Evolutionary conservation across 2,797 vertebrate genomes (phyloP), one percentile per base, ranked within the genome.

Genomic region (Lithobates sylvaticus): DNA sequence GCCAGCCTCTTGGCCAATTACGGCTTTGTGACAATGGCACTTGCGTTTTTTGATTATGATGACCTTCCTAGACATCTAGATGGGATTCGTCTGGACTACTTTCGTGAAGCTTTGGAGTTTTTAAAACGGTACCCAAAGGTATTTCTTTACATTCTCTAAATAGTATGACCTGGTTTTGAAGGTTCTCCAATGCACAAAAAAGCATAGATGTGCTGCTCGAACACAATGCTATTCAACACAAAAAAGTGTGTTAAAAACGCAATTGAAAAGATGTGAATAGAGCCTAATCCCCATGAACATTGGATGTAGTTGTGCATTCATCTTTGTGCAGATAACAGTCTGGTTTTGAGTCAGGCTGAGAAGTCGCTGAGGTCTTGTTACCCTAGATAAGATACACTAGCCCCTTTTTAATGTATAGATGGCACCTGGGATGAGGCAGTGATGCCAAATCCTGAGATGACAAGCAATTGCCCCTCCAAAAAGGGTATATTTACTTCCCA

Each of bases 1-100:
- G 96, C 97, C 87, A 96, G 97, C 90, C 95, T 98, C 3, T 87
- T 98, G 90, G 96, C 97, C n/a, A 94, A 92, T 88, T 95, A 93
- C 89, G 97, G 96, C 47, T 99, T 96, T 42, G 93, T 93, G 39
- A 95, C 96, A 76, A 92, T 99, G 84, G 96, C 97, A 26, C 86
- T 99, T 88, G 96, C 97, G 64, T 97, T 95, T 88, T 93, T 94
- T 83, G 91, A 89, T 78, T 98, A 96, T 91, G 91, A 95, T 89
- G 96, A 96, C 90, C 93, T 94, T 18, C 91, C 95, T 91, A 80
- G 93, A 92, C 0, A 90, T 42, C 88, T 95, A 29, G 76, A 88
- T 44, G 8, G 47, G n/a, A 0, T 97, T 80, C 90, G 94, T 81
- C 87, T 98, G 89, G 93, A 94, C 85, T 98, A 98, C 90, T 98